Evolutionary conservation across 2,888 invertebrate species (phyloP), one percentile per base, ranked within the genome.

Genomic region (Eristalis arbustorum): DNA sequence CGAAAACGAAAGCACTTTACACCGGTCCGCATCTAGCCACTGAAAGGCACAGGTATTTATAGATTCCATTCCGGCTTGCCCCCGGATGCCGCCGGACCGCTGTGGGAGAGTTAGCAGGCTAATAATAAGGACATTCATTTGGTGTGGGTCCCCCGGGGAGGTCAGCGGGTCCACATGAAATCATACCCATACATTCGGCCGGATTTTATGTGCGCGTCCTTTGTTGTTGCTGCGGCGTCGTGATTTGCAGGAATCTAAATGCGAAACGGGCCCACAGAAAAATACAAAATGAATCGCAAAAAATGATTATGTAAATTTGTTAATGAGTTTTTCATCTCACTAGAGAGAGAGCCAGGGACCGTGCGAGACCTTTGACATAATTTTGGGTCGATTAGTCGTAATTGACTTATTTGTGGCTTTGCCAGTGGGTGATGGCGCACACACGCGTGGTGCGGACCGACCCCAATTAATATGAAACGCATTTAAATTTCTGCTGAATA

Each of bases 191-290:
- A 64, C 37, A 31, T 42, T 6, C 14, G 49, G 8, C 18, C 18
- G 49, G 28, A 13, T 18, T 61, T 11, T 25, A 40, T 28, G 23
- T n/a, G 18, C 37, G 37, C 37, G 37, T 22, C n/a, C 18, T 14
- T 59, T 40, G 64, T 18, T 49, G 63, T 40, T 64, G 34, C 13
- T 14, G 40, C 14, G 42, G 25, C 25, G 31, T 59, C 59, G 42
- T 61, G 75, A 67, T 61, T 67, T 75, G 67, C 66, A 25, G 59
- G 66, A 75, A 31, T 75, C 40, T 42, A 61, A 75, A 75, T 75
- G 59, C 59, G 75, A 67, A 75, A 75, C 67, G 18, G 59, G 42
- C 42, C 28, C 31, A 31, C 10, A 42, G n/a, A n/a, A n/a, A n/a
- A n/a, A n/a, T n/a, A n/a, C n/a, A 67, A 61, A 64, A 8, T 25